A percentile compares a stretch with the other conserved stretches of the same genome.
Conservation (phyloP, 2,113 vertebrate species). For the Eulacestoma nigropectus region DNA sequence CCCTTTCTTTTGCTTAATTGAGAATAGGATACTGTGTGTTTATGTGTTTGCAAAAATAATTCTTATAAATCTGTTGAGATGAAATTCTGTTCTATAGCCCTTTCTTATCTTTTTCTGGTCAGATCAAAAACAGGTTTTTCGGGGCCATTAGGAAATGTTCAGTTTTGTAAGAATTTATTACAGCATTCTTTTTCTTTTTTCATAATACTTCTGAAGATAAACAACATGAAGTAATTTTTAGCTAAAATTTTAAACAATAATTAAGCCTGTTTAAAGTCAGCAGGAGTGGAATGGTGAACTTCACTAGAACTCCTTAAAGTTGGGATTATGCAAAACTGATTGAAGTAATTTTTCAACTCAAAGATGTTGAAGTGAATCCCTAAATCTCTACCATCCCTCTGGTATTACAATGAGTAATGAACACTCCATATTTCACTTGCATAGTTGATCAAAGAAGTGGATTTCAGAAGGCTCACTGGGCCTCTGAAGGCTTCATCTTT, state of each 20-base stretch:
- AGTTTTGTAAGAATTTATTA: neutral
- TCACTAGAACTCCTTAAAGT: neutral
- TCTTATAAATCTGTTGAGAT: neutral
- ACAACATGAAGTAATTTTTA: neutral
- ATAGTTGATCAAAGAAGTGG: constrained; percentile 14
- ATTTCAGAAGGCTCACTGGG: constrained; percentile 13
- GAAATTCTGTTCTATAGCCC: neutral
- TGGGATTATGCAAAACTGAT: neutral
- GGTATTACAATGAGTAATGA: constrained; percentile 2
- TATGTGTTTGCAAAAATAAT: neutral
- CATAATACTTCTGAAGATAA: neutral
- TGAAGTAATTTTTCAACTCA: neutral
- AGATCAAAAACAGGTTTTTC: neutral
- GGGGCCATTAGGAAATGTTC: neutral
- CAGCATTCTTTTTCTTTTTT: neutral
- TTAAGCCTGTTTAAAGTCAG: neutral
- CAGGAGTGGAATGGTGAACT: neutral
- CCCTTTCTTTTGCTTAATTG: neutral
- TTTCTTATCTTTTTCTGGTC: neutral
- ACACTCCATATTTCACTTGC: neutral
- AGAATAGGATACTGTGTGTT: neutral
- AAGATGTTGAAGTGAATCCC: neutral
- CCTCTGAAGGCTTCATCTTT: neutral
- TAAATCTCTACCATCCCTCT: neutral
- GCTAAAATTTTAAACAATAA: neutral